A percentile compares a stretch with the other conserved stretches of the same genome.
phyloP scores from a whole-genome alignment of 2,113 vertebrate genomes.

The Brachypteracias leptosomus region DNA sequence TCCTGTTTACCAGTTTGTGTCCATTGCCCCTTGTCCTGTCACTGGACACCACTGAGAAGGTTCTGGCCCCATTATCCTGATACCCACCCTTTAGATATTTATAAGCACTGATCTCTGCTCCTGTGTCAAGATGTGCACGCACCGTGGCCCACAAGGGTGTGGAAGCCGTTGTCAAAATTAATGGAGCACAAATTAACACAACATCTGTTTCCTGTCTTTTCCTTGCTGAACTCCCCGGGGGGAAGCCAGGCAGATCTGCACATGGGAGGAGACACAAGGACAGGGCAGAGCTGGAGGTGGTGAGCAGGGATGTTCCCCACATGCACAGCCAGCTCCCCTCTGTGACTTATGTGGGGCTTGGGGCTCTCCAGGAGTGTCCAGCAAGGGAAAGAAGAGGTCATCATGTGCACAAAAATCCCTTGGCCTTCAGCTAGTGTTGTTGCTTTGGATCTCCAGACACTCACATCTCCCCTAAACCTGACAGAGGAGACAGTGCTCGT shows the following conservation, averaged over 20 bases:
- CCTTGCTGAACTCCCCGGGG: neutral
- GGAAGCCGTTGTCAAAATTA: neutral
- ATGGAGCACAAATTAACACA: constrained; percentile 42
- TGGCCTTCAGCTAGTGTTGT: neutral
- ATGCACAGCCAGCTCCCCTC: neutral
- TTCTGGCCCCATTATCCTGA: no score
- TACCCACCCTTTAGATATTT: no score
- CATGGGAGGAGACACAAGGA: accelerated
- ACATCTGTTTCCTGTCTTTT: constrained; percentile 37
- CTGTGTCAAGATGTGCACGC: accelerated
- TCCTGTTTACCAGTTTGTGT: no score
- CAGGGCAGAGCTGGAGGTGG: neutral
- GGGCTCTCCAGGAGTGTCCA: neutral
- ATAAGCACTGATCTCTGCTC: neutral
- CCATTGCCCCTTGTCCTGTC: no score
- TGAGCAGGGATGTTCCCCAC: neutral
- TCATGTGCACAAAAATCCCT: neutral
- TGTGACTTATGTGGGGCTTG: accelerated
- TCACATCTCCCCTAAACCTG: neutral
- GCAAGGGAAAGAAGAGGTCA: neutral
- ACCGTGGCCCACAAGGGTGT: neutral
- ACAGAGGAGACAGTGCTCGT: neutral
- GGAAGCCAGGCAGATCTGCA: neutral
- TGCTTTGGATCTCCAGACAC: neutral
- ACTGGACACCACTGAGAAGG: no score